A percentile compares a stretch with the other conserved stretches of the same genome.
Evolutionary conservation across 2,888 invertebrate genomes (phyloP).

Genomic region (Scaptomyza tumidula): DNA sequence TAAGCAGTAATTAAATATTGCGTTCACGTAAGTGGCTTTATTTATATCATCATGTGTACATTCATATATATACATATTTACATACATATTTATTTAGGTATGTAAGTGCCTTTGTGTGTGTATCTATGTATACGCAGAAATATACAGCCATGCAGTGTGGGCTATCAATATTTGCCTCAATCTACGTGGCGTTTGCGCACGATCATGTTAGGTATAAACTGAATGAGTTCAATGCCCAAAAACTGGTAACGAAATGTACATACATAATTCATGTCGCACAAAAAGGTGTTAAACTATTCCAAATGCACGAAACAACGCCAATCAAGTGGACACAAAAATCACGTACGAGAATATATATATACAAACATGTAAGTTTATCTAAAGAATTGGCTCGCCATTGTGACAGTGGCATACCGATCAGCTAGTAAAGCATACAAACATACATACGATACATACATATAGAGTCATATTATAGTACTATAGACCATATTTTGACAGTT

Average conservation of each 20-base stretch:
- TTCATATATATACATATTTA: background rate
- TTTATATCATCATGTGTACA: slow-evolving; percentile 20
- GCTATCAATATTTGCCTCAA: background rate
- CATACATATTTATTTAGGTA: background rate
- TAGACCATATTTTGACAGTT: no score
- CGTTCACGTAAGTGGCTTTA: slow-evolving; percentile 63
- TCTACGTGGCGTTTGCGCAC: slow-evolving; percentile 37
- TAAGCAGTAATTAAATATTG: slow-evolving; percentile 63
- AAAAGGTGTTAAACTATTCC: slow-evolving; percentile 67
- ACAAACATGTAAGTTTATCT: background rate
- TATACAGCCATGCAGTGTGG: background rate
- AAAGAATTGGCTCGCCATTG: background rate
- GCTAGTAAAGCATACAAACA: background rate
- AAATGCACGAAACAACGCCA: slow-evolving; percentile 52
- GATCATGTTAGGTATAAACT: slow-evolving; percentile 55
- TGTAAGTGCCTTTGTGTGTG: background rate
- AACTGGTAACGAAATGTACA: slow-evolving; percentile 34
- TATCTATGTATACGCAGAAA: no score
- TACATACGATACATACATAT: no score
- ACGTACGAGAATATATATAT: slow-evolving; percentile 27
- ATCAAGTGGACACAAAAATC: slow-evolving; percentile 25
- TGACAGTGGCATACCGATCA: background rate
- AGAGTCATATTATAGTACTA: no score
- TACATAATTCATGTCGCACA: slow-evolving; percentile 55
- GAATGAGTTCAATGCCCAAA: slow-evolving; percentile 66